Evolutionary conservation across 2,797 vertebrate species (phyloP).

Genomic region (Cyprinodon diabolis): DNA sequence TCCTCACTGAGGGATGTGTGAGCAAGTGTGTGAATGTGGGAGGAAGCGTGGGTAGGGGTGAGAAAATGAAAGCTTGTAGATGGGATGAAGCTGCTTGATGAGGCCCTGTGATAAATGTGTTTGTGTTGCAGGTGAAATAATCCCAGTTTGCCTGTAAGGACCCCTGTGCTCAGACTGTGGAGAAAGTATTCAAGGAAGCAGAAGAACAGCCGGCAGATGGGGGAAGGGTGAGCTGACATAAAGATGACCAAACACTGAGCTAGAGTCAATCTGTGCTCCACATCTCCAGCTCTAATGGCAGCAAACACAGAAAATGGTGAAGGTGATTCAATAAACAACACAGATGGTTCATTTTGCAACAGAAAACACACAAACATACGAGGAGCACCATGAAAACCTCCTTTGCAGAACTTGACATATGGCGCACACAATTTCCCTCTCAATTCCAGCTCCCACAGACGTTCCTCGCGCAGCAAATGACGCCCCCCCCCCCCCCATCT

Average conservation of each 20-base stretch:
- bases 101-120: conserved; percentile 18
- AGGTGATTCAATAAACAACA: conserved; percentile 73
- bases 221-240: conserved; percentile 56
- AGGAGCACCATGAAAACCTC: conserved; percentile 65
- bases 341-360: conserved; percentile 63
- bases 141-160: conserved; percentile 54
- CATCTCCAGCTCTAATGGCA: conserved; percentile 66
- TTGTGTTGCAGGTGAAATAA: conserved; percentile 40
- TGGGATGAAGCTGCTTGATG: conserved; percentile 42
- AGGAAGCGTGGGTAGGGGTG: conserved; percentile 2
- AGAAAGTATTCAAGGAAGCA: conserved; percentile 72
- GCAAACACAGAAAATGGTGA: conserved; percentile 62
- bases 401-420: conserved; percentile 81
- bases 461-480: conserved; percentile 72
- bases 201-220: conserved; percentile 68
- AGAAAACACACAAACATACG: conserved; percentile 43
- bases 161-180: conserved; percentile 61
- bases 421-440: conserved; percentile 77
- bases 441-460: conserved; percentile 78
- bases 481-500: conserved; percentile 44
- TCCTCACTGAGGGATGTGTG: conserved; percentile 31
- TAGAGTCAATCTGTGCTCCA: conserved; percentile 62
- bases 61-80: conserved; percentile 8
- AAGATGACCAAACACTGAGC: conserved; percentile 67
- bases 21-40: conserved; percentile 4